Base-by-base conservation (phyloP, 2,888 invertebrate species). In the Hypselothyrea guttata region DNA sequence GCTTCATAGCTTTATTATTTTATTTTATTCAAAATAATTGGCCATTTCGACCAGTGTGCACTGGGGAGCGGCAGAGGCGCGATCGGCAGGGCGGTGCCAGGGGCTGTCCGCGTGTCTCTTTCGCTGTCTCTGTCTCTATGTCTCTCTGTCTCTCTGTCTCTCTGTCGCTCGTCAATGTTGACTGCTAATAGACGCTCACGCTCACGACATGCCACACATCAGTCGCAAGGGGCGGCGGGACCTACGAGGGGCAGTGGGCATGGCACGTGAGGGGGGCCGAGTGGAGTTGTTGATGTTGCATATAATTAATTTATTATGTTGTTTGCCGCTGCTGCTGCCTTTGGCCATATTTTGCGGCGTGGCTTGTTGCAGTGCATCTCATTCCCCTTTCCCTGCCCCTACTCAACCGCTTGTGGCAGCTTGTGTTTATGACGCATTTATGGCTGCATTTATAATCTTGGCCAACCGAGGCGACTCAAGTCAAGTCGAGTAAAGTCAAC, bases 231-330 rank as follows among this genome's bases (percentile, higher is more conserved):
- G 11, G 28, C 8, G 0, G 22, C 9, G 30, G 11, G 33, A 27
- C 30, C 35, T 41, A 44, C 9, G 7, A 11, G 4, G 12, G 33
- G 11, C 3, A 12, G 4, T 9, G 30, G 7, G 8, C 9, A 2
- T 33, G 30, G 42, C 48, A 44, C 34, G 55, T 34, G 41, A 42
- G 16, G 31, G 55, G 31, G 55, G 49, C 3, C 22, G 5, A 22
- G 53, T 60, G 48, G 55, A 47, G 70, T 60, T 71, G 70, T 69
- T 79, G 84, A 82, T 82, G 84, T 82, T 84, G 84, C 84, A 84
- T 84, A 79, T 82, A 82, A 82, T 82, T 82, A 82, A 82, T 84
- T 82, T 82, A 82, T 82, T 82, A 82, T 75, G 82, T 76, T 76
- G 82, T 79, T 22, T 75, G 75, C 79, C 75, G 66, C 69, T 46